Evolutionary conservation across 1,140 invertebrate genomes (phyloP), one percentile per base, ranked within the genome.

Genomic region (Caenorhabditis brenneri): DNA sequence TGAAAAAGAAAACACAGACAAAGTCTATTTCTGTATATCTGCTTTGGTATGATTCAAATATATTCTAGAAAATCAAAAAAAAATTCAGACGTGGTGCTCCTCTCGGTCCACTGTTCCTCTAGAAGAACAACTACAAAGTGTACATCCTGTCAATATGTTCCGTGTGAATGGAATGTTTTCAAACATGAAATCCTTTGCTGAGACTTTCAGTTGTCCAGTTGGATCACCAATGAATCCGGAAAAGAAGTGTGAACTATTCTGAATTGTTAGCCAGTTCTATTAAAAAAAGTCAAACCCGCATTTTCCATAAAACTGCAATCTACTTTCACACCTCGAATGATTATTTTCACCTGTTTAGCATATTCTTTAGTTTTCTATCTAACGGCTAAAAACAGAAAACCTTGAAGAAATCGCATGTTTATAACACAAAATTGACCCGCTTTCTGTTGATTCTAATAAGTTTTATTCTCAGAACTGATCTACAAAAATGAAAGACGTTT

Each of bases 91-190:
- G 39, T 42, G 24, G 53, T 55, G 53, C 15, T 12, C 19, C n/a
- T n/a, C n/a, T 15, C 19, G 24, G 27, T 16, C 15, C 15, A 10
- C 19, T 27, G 10, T 10, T 10, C 24, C 53, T 4, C 10, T 55
- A 0, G 24, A 7, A 6, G 24, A 24, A 15, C 24, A 55, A 27
- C 24, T 27, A 2, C 2, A 2, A 7, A 15, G 9, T 10, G 15
- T 12, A 27, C 53, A 55, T 27, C 22, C 53, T 1, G 27, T 24
- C 6, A 27, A 90, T 95, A 84, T 5, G n/a, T 91, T 81, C 85
- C 92, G 92, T 81, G 92, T 93, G 12, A 92, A 92, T 84, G 92
- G 92, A 12, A 92, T 93, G 15, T 89, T 93, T 15, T 92, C 92
- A 39, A 93, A 93, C 86, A 92, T 92, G 22, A 85, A 87, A 24